Conservation (phyloP, 2,888 invertebrate species). For the Drosophila formosana region DNA sequence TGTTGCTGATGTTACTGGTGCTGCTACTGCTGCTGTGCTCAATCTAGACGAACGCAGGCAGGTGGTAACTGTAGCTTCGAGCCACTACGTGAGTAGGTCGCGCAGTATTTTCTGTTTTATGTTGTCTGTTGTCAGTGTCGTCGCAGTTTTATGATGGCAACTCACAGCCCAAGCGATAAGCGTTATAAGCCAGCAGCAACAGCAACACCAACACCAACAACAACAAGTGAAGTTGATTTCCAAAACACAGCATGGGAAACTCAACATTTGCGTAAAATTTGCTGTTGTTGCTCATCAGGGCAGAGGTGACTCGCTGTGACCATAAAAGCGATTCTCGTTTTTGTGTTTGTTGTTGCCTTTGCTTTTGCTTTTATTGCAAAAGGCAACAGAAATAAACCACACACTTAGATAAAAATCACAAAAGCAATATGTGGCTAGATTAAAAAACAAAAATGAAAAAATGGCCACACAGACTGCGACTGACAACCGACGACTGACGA, state of each 20-base stretch:
- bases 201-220: constrained; percentile 19
- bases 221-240: constrained; percentile 34
- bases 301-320: constrained; percentile 77
- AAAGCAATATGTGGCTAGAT: constrained; percentile 83
- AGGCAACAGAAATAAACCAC: constrained; percentile 75
- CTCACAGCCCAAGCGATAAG: constrained; percentile 66
- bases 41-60: constrained; percentile 55
- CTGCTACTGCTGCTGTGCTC: constrained; percentile 32
- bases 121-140: constrained; percentile 41
- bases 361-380: constrained; percentile 60
- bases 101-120: constrained; percentile 21
- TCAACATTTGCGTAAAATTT: constrained; percentile 77
- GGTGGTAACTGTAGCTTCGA: constrained; percentile 52
- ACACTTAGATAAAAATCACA: constrained; percentile 83
- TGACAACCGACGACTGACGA: constrained; percentile 13
- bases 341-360: constrained; percentile 2
- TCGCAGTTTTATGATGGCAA: constrained; percentile 63
- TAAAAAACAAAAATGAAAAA: constrained; percentile 65
- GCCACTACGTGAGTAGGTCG: constrained; percentile 58
- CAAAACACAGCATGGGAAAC: constrained; percentile 73
- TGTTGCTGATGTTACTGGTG: constrained; percentile 26
- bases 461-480: constrained; percentile 55
- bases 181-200: constrained; percentile 51
- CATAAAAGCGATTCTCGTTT: constrained; percentile 76
- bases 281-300: constrained; percentile 56